Base-by-base conservation (phyloP, 2,888 invertebrate species). In the Eugnorisma glareosa region DNA sequence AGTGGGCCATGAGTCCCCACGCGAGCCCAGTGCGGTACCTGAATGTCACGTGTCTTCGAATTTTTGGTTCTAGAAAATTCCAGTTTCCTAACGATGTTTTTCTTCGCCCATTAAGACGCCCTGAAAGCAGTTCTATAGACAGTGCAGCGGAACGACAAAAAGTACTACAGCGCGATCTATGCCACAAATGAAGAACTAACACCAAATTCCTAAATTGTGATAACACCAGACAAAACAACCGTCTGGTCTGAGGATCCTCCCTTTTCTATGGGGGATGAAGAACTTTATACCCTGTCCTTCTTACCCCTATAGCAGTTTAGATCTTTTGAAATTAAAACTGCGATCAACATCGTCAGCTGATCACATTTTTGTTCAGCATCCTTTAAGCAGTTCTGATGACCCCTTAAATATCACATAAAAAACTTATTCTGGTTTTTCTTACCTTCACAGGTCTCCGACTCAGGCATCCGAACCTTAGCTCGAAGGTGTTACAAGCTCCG, bases 401-500 rank as follows among this genome's bases (percentile, higher is more conserved):
- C 1, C 37, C 11, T 63, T 37, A 59, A 61, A 63, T 15, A 28
- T 15, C 8, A 59, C 21, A 31, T 10, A 40, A 24, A 40, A 64
- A 43, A 4, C 43, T 74, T 11, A 21, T 43, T 21, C n/a, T 15
- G 6, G 11, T 4, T 18, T 31, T 54, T 35, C 43, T 7, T 43
- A 11, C 48, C 0, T 82, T 28, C 43, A 1, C 87, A 96, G 96
- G 98, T 99, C 5, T 98, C 98, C 57, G 99, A 99, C 92, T 98
- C 99, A 0, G 99, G 99, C 0, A 97, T 99, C 4, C 97, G 98
- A 87, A 98, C 99, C 57, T 97, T 99, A 13, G 99, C 99, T 0
- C 97, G 98, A 59, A 97, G 98, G 76, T 99, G 99, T 92, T 98
- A 98, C 93, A 99, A 99, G 93, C 95, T 99, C 71, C 97, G 98